These are phyloP conservation scores for Neoscelio sp. DNA, from an alignment of 2,888 invertebrate genomes.

Conservation along the genomic window DNA sequence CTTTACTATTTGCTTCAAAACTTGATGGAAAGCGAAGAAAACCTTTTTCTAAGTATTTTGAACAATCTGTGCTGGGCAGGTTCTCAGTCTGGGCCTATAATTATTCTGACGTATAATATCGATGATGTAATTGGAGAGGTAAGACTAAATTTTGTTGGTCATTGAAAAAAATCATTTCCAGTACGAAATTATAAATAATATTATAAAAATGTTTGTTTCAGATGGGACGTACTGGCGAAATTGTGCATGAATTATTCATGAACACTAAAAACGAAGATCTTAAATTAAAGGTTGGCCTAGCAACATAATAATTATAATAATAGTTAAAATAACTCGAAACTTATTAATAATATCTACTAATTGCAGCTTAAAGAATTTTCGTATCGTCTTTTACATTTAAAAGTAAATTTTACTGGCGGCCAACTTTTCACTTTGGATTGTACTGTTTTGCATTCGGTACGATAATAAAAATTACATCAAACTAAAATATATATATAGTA, in stretches of 20 bases:
- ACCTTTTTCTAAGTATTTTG: neutral
- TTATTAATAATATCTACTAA: neutral
- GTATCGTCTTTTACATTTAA: conserved; percentile 31
- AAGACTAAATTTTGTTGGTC: conserved; percentile 8
- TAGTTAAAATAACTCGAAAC: neutral
- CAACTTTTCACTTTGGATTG: conserved; percentile 25
- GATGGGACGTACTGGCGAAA: conserved; percentile 16
- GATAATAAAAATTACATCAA: too few relatives aligned
- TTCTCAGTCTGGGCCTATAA: conserved; percentile 15
- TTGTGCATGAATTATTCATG: conserved; percentile 9
- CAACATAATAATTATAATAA: too few relatives aligned
- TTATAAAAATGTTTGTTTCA: neutral
- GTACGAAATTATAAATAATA: neutral
- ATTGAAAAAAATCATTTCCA: neutral
- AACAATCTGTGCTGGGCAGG: conserved; percentile 22
- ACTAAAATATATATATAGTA: too few relatives aligned
- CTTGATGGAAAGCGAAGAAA: neutral
- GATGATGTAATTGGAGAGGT: conserved; percentile 27
- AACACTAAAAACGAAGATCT: conserved; percentile 13
- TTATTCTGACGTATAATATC: conserved; percentile 16
- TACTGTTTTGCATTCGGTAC: conserved; percentile 31
- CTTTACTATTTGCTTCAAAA: conserved; percentile 10
- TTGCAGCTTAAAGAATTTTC: conserved; percentile 40
- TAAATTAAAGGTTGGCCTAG: conserved; percentile 23
- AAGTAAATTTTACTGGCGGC: conserved; percentile 28